Evolutionary conservation across 2,888 invertebrate species (phyloP).

Genomic region (Microctonus hyperodae): DNA sequence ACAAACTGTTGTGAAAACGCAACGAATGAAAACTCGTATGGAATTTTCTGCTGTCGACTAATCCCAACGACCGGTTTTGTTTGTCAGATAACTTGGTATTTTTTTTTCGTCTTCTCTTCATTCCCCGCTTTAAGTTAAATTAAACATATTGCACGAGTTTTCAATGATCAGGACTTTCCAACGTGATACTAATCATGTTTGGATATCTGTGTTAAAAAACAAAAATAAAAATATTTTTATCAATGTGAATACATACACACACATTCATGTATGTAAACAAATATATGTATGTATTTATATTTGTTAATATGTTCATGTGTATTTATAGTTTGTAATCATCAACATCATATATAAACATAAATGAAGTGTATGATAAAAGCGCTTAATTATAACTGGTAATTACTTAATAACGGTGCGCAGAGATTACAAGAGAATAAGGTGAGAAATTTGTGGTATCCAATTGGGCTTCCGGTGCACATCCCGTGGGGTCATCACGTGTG

Average conservation of each 20-base stretch:
- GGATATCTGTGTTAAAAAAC: conserved; percentile 6
- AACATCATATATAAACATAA: neutral
- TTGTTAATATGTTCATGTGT: neutral
- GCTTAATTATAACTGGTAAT: conserved; percentile 18
- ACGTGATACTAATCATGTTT: conserved; percentile 28
- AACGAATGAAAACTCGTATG: conserved; percentile 23
- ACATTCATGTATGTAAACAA: too few relatives aligned
- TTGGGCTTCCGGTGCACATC: conserved; percentile 24
- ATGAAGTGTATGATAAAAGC: neutral
- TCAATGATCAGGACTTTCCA: conserved; percentile 38
- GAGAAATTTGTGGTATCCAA: conserved; percentile 15
- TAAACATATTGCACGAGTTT: conserved; percentile 30
- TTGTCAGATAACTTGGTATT: conserved; percentile 28
- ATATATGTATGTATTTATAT: neutral
- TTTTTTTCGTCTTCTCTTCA: conserved; percentile 11
- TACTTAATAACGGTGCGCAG: conserved; percentile 18
- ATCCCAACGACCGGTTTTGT: conserved; percentile 36
- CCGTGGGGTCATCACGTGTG: conserved; percentile 27
- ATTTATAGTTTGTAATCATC: neutral
- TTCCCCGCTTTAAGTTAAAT: conserved; percentile 33
- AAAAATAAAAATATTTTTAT: neutral
- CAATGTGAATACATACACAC: too few relatives aligned
- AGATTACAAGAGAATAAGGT: conserved; percentile 25
- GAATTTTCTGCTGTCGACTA: conserved; percentile 29
- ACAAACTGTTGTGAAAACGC: conserved; percentile 22